Evolutionary conservation across 2,113 vertebrate species (phyloP), one percentile per base, ranked within the genome.

Genomic region (Misgurnus anguillicaudatus): DNA sequence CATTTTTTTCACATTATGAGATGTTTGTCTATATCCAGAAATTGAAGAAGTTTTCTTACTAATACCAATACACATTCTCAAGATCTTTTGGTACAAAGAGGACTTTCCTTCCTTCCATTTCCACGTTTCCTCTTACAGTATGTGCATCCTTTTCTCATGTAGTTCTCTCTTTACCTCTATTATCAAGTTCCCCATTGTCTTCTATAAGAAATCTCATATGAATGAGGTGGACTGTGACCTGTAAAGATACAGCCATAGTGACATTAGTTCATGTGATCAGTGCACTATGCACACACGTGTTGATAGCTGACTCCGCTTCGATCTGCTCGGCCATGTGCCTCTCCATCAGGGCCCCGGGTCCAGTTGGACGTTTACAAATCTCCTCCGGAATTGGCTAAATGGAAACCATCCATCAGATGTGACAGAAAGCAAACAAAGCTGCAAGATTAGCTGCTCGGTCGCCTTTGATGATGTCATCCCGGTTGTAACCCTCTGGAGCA

Each of bases 341-440:
- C 19, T 17, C 62, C 62, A 21, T 64, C 48, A 68, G 68, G 51
- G 39, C n/a, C 61, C 53, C 2, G 42, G 51, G 21, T 63, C 62
- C 41, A 14, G 17, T 14, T 65, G 58, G 83, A 87, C 83, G 19
- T 75, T 83, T 85, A 89, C 73, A 85, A 89, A 87, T 78, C 65
- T 51, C 70, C 64, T 19, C 69, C 60, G 60, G 48, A 75, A 75
- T 78, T 48, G 47, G 48, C 77, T 79, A 86, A 88, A 88, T 86
- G 83, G 85, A 80, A 78, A 55, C 79, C 85, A 87, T 89, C 85
- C 72, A 82, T 85, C 88, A 58, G 74, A 76, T 19, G 36, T 60
- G 65, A 74, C 10, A 31, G 81, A 19, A 77, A 81, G 84, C 82
- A 79, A 84, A 82, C 74, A 79, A 55, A 76, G 14, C 41, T 58